phyloP scores from a whole-genome alignment of 2,888 invertebrate species.

The Brachyopa scutellaris region DNA sequence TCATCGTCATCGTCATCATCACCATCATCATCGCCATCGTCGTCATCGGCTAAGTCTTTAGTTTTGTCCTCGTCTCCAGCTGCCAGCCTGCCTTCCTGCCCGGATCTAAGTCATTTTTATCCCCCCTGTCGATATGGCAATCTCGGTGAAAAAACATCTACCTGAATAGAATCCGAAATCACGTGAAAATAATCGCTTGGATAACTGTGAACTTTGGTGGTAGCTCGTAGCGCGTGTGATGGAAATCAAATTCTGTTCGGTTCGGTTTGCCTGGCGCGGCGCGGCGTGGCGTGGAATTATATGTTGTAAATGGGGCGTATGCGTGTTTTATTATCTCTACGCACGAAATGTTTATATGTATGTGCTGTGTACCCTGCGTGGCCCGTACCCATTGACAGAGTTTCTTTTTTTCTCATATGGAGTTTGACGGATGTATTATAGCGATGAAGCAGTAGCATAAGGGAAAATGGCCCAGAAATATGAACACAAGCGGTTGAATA shows the following conservation, averaged over 20 bases:
- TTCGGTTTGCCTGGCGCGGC: slow-evolving; percentile 17
- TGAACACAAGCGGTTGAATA: slow-evolving; percentile 54
- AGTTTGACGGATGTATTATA: slow-evolving; percentile 50
- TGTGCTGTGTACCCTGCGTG: slow-evolving; percentile 26
- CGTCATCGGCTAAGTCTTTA: too few species aligned
- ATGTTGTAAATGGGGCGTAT: slow-evolving; percentile 52
- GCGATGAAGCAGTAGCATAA: slow-evolving; percentile 41
- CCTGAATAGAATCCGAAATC: slow-evolving; percentile 70
- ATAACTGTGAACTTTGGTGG: slow-evolving; percentile 54
- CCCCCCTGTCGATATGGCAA: slow-evolving; percentile 43
- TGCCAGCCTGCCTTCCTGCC: slow-evolving; percentile 2
- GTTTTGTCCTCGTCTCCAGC: not conserved
- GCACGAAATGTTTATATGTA: slow-evolving; percentile 56
- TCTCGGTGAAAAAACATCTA: slow-evolving; percentile 54
- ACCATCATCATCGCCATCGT: not conserved
- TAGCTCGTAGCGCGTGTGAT: slow-evolving; percentile 1
- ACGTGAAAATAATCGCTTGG: slow-evolving; percentile 67
- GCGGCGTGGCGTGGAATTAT: not conserved
- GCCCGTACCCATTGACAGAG: slow-evolving; percentile 33
- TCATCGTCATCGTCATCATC: slow-evolving; percentile 25
- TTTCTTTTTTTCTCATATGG: slow-evolving; percentile 11
- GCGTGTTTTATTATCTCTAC: slow-evolving; percentile 69
- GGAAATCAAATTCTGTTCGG: slow-evolving; percentile 29
- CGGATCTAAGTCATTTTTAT: slow-evolving; percentile 46
- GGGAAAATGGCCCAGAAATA: slow-evolving; percentile 62